phyloP scores from a whole-genome alignment of 1,140 invertebrate genomes.

The Drosophila lowei region DNA sequence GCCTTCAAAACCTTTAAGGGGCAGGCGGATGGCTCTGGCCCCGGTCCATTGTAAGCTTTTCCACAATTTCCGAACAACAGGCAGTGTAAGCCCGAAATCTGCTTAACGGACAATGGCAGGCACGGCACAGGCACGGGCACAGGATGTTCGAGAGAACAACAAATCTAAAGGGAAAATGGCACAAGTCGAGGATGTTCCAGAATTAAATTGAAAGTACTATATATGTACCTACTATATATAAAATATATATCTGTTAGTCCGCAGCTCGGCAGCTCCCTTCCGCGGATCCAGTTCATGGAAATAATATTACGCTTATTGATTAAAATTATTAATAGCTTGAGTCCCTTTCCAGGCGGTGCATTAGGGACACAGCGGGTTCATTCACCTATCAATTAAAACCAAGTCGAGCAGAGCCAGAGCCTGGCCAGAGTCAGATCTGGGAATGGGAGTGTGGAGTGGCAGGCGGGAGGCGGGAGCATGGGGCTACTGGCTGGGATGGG shows the following conservation, averaged over 20 bases:
- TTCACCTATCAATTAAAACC: conserved; percentile 57
- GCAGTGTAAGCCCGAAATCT: conserved; percentile 12
- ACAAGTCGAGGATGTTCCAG: conserved; percentile 38
- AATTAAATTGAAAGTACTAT: conserved; percentile 1
- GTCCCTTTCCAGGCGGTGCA: conserved; percentile 36
- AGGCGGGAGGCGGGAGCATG: neutral
- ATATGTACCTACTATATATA: conserved; percentile 18
- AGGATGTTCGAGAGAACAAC: conserved; percentile 29
- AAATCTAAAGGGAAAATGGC: conserved; percentile 39
- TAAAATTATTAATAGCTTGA: conserved; percentile 54
- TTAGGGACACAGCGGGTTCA: conserved; percentile 54
- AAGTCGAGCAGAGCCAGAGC: conserved; percentile 3
- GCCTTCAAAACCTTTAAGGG: too few relatives aligned
- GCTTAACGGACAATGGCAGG: conserved; percentile 37
- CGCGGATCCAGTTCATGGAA: conserved; percentile 25
- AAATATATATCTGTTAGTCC: conserved; percentile 29
- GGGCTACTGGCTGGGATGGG: conserved; percentile 11
- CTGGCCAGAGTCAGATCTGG: too few relatives aligned
- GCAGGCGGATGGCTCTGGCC: too few relatives aligned
- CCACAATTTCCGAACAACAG: too few relatives aligned
- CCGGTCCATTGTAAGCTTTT: too few relatives aligned
- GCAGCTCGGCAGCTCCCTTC: neutral
- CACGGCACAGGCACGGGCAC: neutral
- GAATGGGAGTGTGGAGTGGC: too few relatives aligned
- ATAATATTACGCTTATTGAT: conserved; percentile 58